Percentiles rank a stretch among this genome's conserved stretches.
Evolutionary conservation across 2,888 invertebrate genomes (phyloP).

Genomic region (Pseudanteris insignis): DNA sequence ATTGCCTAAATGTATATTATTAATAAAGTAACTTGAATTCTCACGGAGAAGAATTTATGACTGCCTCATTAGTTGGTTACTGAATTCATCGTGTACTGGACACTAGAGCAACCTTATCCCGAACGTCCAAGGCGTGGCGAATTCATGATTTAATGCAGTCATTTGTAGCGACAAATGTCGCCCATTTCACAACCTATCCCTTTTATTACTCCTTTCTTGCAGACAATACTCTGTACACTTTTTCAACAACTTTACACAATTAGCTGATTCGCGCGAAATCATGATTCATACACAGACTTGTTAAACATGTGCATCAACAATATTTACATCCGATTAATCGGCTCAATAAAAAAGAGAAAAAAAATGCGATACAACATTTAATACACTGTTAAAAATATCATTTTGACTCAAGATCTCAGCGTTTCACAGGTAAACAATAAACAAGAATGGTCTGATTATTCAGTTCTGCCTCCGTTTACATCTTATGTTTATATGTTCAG

Average conservation of each 20-base stretch:
- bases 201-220: slow-evolving; percentile 29
- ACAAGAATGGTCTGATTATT: too few species aligned
- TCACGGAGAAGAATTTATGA: slow-evolving; percentile 57
- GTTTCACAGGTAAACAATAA: too few species aligned
- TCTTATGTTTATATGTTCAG: too few species aligned
- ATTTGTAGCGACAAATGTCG: slow-evolving; percentile 64
- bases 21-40: slow-evolving; percentile 39
- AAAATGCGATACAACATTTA: too few species aligned
- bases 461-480: too few species aligned
- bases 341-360: too few species aligned
- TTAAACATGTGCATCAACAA: too few species aligned
- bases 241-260: slow-evolving; percentile 14
- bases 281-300: too few species aligned
- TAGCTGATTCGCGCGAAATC: background rate
- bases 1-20: slow-evolving; percentile 30
- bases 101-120: slow-evolving; percentile 62
- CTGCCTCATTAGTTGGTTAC: slow-evolving; percentile 55
- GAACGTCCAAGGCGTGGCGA: slow-evolving; percentile 64
- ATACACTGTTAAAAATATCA: too few species aligned
- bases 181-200: slow-evolving; percentile 45
- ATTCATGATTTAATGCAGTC: slow-evolving; percentile 63
- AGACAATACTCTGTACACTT: slow-evolving; percentile 8
- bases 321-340: too few species aligned
- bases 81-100: slow-evolving; percentile 51
- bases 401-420: too few species aligned